Percentiles rank a stretch among this genome's conserved stretches.
Conservation (phyloP, 2,888 invertebrate genomes). For the Sminthurinus aureus region DNA sequence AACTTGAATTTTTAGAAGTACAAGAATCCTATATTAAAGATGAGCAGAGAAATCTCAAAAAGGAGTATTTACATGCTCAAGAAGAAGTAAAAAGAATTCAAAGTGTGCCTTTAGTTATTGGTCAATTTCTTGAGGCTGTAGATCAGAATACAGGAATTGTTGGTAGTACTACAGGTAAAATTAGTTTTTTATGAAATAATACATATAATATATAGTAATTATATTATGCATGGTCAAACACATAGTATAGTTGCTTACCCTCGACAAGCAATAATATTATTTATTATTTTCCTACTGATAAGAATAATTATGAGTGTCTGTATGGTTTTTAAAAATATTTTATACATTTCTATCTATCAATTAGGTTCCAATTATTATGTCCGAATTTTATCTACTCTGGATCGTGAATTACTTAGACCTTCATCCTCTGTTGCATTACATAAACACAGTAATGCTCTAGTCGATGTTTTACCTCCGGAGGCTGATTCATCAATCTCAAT, state of each 20-base stretch:
- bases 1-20: conserved; percentile 95
- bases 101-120: conserved; percentile 97
- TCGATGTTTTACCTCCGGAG: conserved; percentile 98
- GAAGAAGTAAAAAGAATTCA: conserved; percentile 98
- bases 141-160: conserved; percentile 99
- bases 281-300: too few species aligned
- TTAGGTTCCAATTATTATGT: conserved; percentile 98
- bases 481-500: conserved; percentile 99
- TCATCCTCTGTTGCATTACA: conserved; percentile 98
- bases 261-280: too few species aligned
- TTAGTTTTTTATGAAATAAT: background rate
- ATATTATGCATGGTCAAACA: background rate
- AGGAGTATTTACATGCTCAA: conserved; percentile 98
- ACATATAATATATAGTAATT: background rate
- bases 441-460: conserved; percentile 99
- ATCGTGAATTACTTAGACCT: conserved; percentile 94
- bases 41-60: conserved; percentile 97
- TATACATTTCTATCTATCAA: background rate
- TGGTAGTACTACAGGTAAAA: conserved; percentile 90
- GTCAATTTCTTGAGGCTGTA: conserved; percentile 98
- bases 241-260: too few species aligned
- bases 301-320: too few species aligned
- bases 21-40: conserved; percentile 99
- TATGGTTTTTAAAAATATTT: background rate
- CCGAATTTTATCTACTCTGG: conserved; percentile 96